Evolutionary conservation across 1,140 invertebrate genomes (phyloP).

Genomic region (Platyura marginata): DNA sequence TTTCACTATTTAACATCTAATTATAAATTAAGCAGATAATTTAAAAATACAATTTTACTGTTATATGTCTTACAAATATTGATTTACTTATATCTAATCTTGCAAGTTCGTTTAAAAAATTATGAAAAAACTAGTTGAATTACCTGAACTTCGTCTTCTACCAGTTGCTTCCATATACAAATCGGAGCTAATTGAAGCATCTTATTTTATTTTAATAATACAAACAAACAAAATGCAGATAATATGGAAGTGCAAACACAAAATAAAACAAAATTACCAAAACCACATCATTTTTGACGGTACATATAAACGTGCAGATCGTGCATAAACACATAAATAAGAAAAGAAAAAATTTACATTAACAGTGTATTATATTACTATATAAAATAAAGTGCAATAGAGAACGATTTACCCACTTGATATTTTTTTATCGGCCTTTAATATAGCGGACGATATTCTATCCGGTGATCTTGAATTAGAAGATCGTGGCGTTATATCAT

Average conservation of each 20-base stretch:
- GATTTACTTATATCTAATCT: too few species aligned
- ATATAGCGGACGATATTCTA: background rate
- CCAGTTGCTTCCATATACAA: conserved; percentile 24
- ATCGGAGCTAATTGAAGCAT: conserved; percentile 14
- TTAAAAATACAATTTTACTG: background rate
- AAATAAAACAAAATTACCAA: background rate
- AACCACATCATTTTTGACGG: background rate
- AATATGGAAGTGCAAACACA: background rate
- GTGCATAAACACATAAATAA: background rate
- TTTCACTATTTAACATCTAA: too few species aligned
- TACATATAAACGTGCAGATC: background rate
- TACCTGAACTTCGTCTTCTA: conserved; percentile 24
- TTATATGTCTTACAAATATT: conserved; percentile 9
- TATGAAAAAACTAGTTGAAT: conserved; percentile 8
- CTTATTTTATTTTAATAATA: background rate
- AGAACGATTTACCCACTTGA: conserved; percentile 1
- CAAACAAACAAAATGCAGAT: background rate
- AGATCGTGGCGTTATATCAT: background rate
- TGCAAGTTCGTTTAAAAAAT: too few species aligned
- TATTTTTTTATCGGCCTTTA: background rate
- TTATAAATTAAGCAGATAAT: conserved; percentile 1
- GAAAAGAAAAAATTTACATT: background rate
- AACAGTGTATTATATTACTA: background rate
- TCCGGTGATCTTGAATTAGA: background rate
- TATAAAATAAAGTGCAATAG: background rate